Base-by-base conservation (phyloP, 2,797 vertebrate species). In the Sebastes wilsoni region DNA sequence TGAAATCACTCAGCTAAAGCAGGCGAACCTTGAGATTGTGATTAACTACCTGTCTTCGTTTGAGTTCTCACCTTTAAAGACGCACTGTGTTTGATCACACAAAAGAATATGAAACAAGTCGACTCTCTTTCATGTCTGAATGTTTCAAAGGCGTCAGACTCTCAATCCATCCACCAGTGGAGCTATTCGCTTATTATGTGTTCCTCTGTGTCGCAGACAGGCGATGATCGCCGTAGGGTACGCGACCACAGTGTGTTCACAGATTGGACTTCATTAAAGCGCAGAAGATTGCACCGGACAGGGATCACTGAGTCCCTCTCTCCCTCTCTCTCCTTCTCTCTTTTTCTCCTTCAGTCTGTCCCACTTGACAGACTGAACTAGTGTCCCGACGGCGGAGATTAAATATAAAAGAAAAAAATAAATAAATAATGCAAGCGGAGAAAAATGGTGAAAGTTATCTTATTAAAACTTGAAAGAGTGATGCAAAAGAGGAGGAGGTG, bases 211-310 rank as follows among this genome's bases (percentile, higher is more conserved):
- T 90, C 66, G 23, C 80, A 79, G 87, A 82, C 81, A 75, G 86
- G 32, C 61, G 16, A 75, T 71, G 87, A 87, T 86, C 69, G 87
- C 92, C 89, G 81, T 5, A 49, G 92, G 92, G 85, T 87, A 72
- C 60, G 55, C 80, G 62, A 89, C 88, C 92, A 84, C 82, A 72
- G 83, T 68, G 87, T 85, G 75, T 85, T 93, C 92, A 88, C 91
- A 94, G 93, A 94, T 94, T 91, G 92, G 90, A 94, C 93, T 94
- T 94, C 90, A 95, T 95, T 94, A 94, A 92, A 92, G 85, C 55
- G 56, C 87, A 88, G 85, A 93, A 87, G 87, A 95, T 92, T 92
- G 88, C 83, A 81, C 85, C 36, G 85, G 94, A 93, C 93, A 87
- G 87, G 91, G 91, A 93, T 92, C 91, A 88, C 79, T 85, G 84